Evolutionary conservation across 2,888 invertebrate species (phyloP).

Genomic region (Yponomeuta malinellus): DNA sequence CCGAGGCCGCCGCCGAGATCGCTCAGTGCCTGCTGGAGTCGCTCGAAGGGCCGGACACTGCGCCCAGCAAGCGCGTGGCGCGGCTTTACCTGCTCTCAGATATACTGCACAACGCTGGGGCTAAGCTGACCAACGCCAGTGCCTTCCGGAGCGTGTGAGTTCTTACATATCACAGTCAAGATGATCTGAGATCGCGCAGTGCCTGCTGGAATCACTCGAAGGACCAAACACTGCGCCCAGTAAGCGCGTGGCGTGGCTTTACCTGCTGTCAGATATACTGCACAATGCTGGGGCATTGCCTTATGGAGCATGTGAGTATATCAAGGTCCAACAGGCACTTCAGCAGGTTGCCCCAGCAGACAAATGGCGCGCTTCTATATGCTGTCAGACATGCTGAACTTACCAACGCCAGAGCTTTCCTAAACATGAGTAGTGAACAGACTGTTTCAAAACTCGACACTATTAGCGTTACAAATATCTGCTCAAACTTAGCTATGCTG

Average conservation of each 20-base stretch:
- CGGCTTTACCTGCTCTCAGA: slow-evolving; percentile 96
- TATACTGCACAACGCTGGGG: slow-evolving; percentile 96
- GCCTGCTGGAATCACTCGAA: slow-evolving; percentile 90
- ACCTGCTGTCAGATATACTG: slow-evolving; percentile 96
- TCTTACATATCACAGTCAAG: neutral
- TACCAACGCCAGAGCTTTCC: slow-evolving; percentile 94
- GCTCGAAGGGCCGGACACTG: slow-evolving; percentile 83
- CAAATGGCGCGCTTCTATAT: slow-evolving; percentile 96
- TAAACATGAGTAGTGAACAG: slow-evolving; percentile 81
- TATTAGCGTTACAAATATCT: no score
- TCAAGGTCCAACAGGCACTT: no score
- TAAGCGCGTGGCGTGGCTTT: slow-evolving; percentile 94
- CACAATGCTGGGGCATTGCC: slow-evolving; percentile 89
- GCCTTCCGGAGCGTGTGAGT: slow-evolving; percentile 91
- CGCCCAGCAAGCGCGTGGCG: slow-evolving; percentile 90
- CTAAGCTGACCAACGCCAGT: slow-evolving; percentile 96
- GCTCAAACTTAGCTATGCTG: no score
- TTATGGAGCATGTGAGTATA: no score
- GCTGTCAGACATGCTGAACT: slow-evolving; percentile 96
- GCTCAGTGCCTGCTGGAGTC: slow-evolving; percentile 94
- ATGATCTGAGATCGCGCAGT: slow-evolving; percentile 85
- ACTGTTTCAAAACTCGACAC: no score
- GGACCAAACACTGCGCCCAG: slow-evolving; percentile 83
- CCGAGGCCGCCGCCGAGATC: slow-evolving; percentile 72
- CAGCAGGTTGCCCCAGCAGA: slow-evolving; percentile 67